Base-by-base conservation (phyloP, 2,888 invertebrate species). In the Caenorhabditis panamensis region DNA sequence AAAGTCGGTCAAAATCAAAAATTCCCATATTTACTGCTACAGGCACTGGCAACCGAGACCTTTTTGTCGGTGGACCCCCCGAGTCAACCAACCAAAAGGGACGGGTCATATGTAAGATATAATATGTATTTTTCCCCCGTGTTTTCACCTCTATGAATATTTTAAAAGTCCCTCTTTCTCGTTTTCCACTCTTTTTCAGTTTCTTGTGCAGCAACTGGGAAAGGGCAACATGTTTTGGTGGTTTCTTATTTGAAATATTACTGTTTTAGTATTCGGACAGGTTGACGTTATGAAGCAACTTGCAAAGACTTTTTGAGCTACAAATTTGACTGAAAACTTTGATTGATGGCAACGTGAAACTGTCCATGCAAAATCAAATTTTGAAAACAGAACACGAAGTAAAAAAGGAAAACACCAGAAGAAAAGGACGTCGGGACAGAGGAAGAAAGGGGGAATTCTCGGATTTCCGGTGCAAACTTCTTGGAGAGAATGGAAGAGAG, bases 391-490 rank as follows among this genome's bases (percentile, higher is more conserved):
- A 22, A 20, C 22, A 26, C 9, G 13, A 59, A 66, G 18, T 2
- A 18, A 47, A 20, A 47, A 47, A 18, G 9, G 47, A 72, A 71
- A 62, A 62, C 62, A 44, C 62, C 58, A 41, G 37, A 47, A 47
- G n/a, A n/a, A 26, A 37, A 44, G 26, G 18, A 22, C n/a, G 28
- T 44, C 22, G 47, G 41, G 28, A 31, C 24, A 44, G 20, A 53
- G 24, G 67, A 62, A 76, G 62, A 68, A 76, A 56, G 51, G 63
- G 56, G 22, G 58, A 78, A 78, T 69, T 51, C 64, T 69, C 69
- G 63, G 69, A 78, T 78, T 78, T 69, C 69, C 64, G 69, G 69
- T 78, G 69, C 77, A 69, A 78, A 69, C 69, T 69, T 69, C 69
- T 64, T 71, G 77, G 44, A 63, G 61, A 71, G 41, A 64, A 64